Base-by-base conservation (phyloP, 2,888 invertebrate genomes). In the Tubulanus polymorphus region DNA sequence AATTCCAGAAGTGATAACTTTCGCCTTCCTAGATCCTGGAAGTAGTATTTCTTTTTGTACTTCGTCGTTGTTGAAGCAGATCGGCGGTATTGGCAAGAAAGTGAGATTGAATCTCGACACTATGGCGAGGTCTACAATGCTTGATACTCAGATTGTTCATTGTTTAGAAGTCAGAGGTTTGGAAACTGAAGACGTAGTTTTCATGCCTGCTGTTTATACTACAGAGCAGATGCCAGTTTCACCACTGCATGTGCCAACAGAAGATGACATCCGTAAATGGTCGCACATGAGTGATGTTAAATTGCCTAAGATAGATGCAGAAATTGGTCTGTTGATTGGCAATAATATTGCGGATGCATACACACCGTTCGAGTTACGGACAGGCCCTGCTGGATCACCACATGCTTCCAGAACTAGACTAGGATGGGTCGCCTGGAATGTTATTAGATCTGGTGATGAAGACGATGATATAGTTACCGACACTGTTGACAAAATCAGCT, bases 11-110 rank as follows among this genome's bases (percentile, higher is more conserved):
- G n/a, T 48, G n/a, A 28, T 37, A 27, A 53, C 52, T 6, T 56
- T 48, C 26, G 50, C 45, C 15, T 57, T 57, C 28, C 18, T 48
- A 8, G 53, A 57, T 29, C 41, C 48, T n/a, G 53, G 57, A 1
- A 54, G 53, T 37, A 54, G 23, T 18, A 51, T 53, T 3, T 41
- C 41, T 3, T 57, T 57, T 35, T 57, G 57, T 26, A 57, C 53
- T 3, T 35, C 32, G 6, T n/a, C 27, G 12, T 29, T 57, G 27
- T 29, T 41, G 37, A 12, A 26, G 12, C 25, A 45, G 23, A 20
- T 57, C n/a, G 53, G 50, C 3, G 29, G 23, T 18, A 30, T 8
- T 18, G 50, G 54, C 1, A 37, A 30, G 15, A 5, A 8, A 20
- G 20, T 20, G 37, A 54, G 30, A 37, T 50, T 54, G 12, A 50